Base-by-base conservation (phyloP, 2,888 invertebrate genomes). In the Synanthedon tipuliformis region DNA sequence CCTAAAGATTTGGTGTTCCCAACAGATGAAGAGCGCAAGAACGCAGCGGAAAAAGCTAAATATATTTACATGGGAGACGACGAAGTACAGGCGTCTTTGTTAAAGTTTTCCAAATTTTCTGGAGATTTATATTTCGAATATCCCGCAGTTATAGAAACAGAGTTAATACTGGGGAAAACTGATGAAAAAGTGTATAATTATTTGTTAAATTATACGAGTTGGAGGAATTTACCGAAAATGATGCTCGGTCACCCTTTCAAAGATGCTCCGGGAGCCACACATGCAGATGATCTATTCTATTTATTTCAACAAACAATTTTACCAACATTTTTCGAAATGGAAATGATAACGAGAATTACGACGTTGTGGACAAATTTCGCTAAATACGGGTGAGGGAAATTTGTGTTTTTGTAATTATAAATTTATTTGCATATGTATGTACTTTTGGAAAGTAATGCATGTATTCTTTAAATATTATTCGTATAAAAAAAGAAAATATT, bases 331-430 rank as follows among this genome's bases (percentile, higher is more conserved):
- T 74, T 77, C 41, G 83, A 83, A 53, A 57, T 54, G 4, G 57
- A 67, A 40, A 81, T 81, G 72, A 76, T 82, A 16, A 64, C 78
- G 0, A 69, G 57, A 50, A 63, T 82, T 61, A 70, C 78, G 0
- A 75, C 75, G 0, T 52, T 83, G 62, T 83, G 81, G 82, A 81
- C 81, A 0, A 81, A 83, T 55, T 84, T 84, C 56, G 83, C 81
- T 0, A 83, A 84, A 63, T 76, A 69, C 18, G 55, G 55, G 55
- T 55, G 16, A 45, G 53, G 50, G 11, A 45, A 11, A 49, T 16
- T 12, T 49, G 1, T 49, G 18, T 49, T 18, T 15, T 49, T 49
- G 27, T 8, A 34, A 8, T 23, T 23, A 3, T 23, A 16, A 16
- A 16, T 16, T 16, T 2, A 5, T 23, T 5, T 23, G 23, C 5